Percentiles rank a stretch among this genome's conserved stretches.
phyloP scores from a whole-genome alignment of 1,140 invertebrate species.

The Eupristina koningsbergeri region DNA sequence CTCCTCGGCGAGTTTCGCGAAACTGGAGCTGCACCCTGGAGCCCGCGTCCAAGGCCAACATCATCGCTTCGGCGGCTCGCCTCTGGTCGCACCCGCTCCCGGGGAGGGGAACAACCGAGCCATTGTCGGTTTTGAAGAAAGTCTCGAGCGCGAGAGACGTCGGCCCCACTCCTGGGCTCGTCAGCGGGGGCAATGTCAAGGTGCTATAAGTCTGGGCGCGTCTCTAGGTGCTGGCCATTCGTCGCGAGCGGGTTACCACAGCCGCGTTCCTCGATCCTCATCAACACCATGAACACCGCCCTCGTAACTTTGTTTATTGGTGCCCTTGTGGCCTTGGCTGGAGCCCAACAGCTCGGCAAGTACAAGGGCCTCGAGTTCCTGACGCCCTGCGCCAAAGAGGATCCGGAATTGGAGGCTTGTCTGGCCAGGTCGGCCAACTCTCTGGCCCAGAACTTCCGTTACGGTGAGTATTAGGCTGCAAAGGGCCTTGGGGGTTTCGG shows the following conservation, averaged over 20 bases:
- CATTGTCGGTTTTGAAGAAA: slow-evolving; percentile 40
- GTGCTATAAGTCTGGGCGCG: slow-evolving; percentile 69
- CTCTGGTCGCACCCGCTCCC: no score
- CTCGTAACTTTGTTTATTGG: background rate
- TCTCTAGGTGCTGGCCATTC: slow-evolving; percentile 66
- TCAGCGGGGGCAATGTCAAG: slow-evolving; percentile 71
- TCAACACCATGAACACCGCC: background rate
- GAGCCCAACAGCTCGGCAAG: slow-evolving; percentile 58
- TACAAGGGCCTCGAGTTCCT: slow-evolving; percentile 74
- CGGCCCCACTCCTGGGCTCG: slow-evolving; percentile 6
- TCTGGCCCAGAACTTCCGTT: slow-evolving; percentile 79
- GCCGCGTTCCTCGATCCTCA: background rate
- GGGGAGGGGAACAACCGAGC: background rate
- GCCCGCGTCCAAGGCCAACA: background rate
- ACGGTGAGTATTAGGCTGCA: slow-evolving; percentile 64
- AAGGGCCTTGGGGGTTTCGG: background rate
- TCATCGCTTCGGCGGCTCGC: background rate
- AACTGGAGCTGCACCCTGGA: background rate
- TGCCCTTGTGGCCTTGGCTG: background rate
- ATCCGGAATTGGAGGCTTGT: slow-evolving; percentile 82
- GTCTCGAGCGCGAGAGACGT: background rate
- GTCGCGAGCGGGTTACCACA: slow-evolving; percentile 59
- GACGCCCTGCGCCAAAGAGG: slow-evolving; percentile 79
- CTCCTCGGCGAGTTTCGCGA: background rate
- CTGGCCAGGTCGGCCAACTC: slow-evolving; percentile 81